Base-by-base conservation (phyloP, 2,113 vertebrate species). In the Apteryx mantelli region DNA sequence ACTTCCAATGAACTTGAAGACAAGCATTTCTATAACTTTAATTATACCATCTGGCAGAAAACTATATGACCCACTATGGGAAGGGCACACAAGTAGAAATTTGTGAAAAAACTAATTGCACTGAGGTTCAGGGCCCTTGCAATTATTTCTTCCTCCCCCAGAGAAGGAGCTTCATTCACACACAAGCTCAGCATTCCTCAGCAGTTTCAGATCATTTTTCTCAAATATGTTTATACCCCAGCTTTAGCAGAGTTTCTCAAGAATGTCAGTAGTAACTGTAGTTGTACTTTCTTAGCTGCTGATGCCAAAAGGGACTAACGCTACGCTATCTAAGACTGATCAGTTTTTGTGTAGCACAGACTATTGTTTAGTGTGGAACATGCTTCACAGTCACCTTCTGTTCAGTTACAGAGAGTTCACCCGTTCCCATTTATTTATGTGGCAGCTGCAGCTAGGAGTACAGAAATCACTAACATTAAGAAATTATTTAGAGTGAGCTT, bases 101-200 rank as follows among this genome's bases (percentile, higher is more conserved):
- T 83, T 81, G 34, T 6, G 22, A 68, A 73, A 65, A 40, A 34
- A 71, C 13, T 65, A 20, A 34, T 38, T 74, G 3, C 24, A 64
- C 30, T 40, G n/a, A 30, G 5, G 18, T 9, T 77, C 38, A 78
- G 30, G 26, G 69, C n/a, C 15, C 21, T 25, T 19, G 5, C 15
- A 84, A 50, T 18, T 65, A 52, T 9, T 60, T 85, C 6, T 64
- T 74, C 19, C n/a, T 83, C 12, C 30, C 5, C 9, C 3, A 5
- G 5, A 2, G 34, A 30, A 83, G 38, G 42, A 63, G n/a, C 6
- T 94, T 50, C 0, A 6, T 60, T 36, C 11, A 20, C 16, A 14
- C 10, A 28, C 12, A 17, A 0, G 6, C 5, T 25, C n/a, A 64
- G 3, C 13, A 52, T 58, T 40, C 13, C 13, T 65, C n/a, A 70